phyloP scores from a whole-genome alignment of 37 sponge, comb jelly and placozoan species.

The Ephydatia muelleri region DNA sequence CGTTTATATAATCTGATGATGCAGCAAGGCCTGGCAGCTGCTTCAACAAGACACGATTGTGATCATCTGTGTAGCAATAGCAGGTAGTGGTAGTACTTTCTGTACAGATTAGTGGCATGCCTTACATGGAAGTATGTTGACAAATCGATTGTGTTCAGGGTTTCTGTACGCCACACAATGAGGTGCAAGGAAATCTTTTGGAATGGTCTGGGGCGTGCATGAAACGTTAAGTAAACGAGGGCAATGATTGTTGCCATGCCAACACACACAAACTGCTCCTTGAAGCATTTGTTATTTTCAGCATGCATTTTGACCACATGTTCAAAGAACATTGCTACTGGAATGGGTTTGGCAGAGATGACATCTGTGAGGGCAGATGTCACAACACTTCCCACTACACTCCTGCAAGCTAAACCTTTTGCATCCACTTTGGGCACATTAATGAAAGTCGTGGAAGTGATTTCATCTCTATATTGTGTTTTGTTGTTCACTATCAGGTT shows the following conservation, averaged over 20 bases:
- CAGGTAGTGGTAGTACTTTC: not conserved
- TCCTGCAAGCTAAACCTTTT: not conserved
- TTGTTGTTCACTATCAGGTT: not conserved
- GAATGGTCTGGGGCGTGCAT: not conserved
- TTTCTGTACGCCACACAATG: not conserved
- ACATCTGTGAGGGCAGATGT: too few species aligned
- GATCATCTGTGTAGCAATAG: not conserved
- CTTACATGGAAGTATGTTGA: conserved; percentile 10
- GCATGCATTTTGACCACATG: not conserved
- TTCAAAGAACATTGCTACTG: not conserved
- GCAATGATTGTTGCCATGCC: not conserved
- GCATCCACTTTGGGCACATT: not conserved
- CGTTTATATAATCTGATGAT: conserved; percentile 4
- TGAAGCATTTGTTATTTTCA: not conserved
- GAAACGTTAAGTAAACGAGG: not conserved
- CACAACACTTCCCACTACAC: too few species aligned
- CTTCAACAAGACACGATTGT: not conserved
- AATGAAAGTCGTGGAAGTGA: not conserved
- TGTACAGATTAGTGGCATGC: not conserved
- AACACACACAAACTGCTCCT: not conserved
- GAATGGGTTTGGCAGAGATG: not conserved
- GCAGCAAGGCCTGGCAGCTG: not conserved
- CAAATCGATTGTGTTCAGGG: not conserved
- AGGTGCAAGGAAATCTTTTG: not conserved
- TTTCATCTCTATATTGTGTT: not conserved